A percentile compares a stretch with the other conserved stretches of the same genome.
Conservation (phyloP, 2,113 vertebrate species). For the Neodon shergylaensis region DNA sequence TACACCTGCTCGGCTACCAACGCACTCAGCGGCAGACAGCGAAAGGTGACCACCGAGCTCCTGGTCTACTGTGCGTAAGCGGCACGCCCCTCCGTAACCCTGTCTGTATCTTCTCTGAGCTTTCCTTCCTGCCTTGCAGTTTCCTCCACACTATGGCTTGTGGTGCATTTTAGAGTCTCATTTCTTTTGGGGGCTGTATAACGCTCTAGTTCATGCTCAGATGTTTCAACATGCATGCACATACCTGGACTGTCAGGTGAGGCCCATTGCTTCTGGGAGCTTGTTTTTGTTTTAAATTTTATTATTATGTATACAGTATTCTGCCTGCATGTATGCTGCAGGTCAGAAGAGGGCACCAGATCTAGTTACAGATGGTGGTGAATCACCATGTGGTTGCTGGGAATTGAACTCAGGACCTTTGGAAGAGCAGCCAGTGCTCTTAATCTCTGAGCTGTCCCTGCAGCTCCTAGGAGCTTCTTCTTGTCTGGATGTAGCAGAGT, state of each 20-base stretch:
- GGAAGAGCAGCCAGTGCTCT: too few relatives aligned
- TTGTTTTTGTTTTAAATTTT: too few relatives aligned
- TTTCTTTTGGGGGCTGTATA: not conserved
- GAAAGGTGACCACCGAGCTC: slow-evolving; percentile 82
- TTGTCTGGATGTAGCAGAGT: not conserved
- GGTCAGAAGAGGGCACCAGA: too few relatives aligned
- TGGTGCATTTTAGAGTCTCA: not conserved
- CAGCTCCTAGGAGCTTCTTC: not conserved
- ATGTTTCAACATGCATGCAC: accelerated
- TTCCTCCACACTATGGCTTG: too few relatives aligned
- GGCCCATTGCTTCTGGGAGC: not conserved
- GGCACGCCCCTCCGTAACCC: not conserved
- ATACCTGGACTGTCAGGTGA: not conserved
- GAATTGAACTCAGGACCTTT: too few relatives aligned
- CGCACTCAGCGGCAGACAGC: slow-evolving; percentile 72
- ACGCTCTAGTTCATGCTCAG: too few relatives aligned
- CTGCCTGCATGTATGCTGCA: too few relatives aligned
- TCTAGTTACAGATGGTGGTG: too few relatives aligned
- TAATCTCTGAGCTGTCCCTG: too few relatives aligned
- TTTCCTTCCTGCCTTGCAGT: not conserved
- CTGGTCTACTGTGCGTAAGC: slow-evolving; percentile 91
- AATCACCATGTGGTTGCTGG: too few relatives aligned
- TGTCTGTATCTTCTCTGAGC: not conserved
- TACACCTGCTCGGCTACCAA: slow-evolving; percentile 88
- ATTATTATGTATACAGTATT: too few relatives aligned